These are phyloP conservation scores for Lamellibrachia columna DNA, from an alignment of 2,888 invertebrate genomes.

Conservation along the genomic window DNA sequence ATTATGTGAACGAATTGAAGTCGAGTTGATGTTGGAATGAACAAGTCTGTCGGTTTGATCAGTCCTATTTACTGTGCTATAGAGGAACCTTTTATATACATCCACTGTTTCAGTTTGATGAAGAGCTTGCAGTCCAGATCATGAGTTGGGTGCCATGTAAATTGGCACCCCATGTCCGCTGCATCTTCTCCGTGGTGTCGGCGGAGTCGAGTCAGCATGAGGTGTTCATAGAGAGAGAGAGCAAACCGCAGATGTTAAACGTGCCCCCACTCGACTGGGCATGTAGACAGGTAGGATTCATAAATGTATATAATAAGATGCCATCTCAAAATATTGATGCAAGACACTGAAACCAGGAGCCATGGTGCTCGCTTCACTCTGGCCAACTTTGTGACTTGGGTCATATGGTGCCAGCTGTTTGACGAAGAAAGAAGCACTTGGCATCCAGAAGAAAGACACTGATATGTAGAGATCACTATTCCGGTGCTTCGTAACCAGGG, in stretches of 20 bases:
- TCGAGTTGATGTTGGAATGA: no score
- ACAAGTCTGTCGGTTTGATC: no score
- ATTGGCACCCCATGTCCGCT: slow-evolving; percentile 59
- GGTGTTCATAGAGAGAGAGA: slow-evolving; percentile 54
- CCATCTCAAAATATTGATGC: neutral
- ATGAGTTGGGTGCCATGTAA: slow-evolving; percentile 63
- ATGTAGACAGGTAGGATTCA: slow-evolving; percentile 50
- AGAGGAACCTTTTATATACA: neutral
- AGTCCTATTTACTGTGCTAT: neutral
- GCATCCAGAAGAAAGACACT: no score
- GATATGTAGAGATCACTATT: neutral
- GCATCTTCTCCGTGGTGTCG: slow-evolving; percentile 53
- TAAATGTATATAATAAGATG: neutral
- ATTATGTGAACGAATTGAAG: no score
- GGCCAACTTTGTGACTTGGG: neutral
- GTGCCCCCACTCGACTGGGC: slow-evolving; percentile 53
- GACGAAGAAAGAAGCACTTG: neutral
- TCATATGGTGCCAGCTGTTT: neutral
- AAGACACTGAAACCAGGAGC: no score
- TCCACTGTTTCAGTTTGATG: slow-evolving; percentile 50
- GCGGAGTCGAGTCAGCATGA: slow-evolving; percentile 54
- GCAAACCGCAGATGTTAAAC: slow-evolving; percentile 50
- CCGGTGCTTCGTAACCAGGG: neutral
- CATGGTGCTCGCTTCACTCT: neutral
- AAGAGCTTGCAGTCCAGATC: slow-evolving; percentile 57